These are phyloP conservation scores for Pachliopta kotzebuea DNA, from an alignment of 2,888 invertebrate species.

Conservation along the genomic window DNA sequence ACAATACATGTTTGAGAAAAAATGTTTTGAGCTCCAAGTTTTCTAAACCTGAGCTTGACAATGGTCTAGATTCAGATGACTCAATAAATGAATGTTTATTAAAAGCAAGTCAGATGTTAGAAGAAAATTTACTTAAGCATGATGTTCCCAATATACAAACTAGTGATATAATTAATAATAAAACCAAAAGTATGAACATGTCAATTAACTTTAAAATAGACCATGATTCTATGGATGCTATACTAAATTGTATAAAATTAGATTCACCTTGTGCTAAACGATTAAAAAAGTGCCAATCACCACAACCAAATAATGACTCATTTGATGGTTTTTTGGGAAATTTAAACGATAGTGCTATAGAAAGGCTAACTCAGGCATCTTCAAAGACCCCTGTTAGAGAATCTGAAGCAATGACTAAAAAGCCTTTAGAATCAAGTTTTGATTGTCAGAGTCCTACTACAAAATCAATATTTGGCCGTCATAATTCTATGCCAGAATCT, in stretches of 20 bases:
- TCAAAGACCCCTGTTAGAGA: conserved; percentile 34
- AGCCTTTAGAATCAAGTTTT: conserved; percentile 50
- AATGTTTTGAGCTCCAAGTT: conserved; percentile 72
- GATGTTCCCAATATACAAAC: conserved; percentile 45
- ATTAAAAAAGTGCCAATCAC: conserved; percentile 52
- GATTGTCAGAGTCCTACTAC: conserved; percentile 57
- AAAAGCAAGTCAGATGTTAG: conserved; percentile 72
- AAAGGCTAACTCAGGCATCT: conserved; percentile 64
- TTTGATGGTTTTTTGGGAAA: conserved; percentile 70
- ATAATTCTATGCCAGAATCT: conserved; percentile 74
- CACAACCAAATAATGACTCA: conserved; percentile 65
- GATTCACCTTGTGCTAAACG: conserved; percentile 55
- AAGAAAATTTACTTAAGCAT: conserved; percentile 57
- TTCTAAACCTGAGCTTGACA: conserved; percentile 58
- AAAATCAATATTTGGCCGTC: conserved; percentile 59
- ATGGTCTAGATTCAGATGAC: conserved; percentile 72
- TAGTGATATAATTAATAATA: conserved; percentile 39
- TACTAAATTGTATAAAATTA: conserved; percentile 61
- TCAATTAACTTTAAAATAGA: conserved; percentile 53
- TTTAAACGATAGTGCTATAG: conserved; percentile 71
- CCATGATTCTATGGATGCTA: conserved; percentile 66
- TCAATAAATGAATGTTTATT: conserved; percentile 75
- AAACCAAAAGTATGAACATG: conserved; percentile 34
- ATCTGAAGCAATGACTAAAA: conserved; percentile 7
- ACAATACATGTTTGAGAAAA: conserved; percentile 60